Evolutionary conservation across 2,797 vertebrate genomes (phyloP).

Genomic region (Apogon talboti): DNA sequence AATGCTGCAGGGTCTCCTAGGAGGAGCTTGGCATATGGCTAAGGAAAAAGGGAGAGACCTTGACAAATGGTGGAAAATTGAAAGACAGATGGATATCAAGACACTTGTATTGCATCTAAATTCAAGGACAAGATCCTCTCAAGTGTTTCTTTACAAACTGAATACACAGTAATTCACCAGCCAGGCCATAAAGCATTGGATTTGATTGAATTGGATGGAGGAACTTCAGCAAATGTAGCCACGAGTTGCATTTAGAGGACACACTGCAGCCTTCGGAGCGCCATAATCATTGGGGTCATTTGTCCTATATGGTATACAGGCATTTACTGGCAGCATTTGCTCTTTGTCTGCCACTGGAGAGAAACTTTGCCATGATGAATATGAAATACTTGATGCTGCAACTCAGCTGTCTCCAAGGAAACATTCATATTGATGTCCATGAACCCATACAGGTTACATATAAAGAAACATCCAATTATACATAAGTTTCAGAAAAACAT

Average conservation of each 20-base stretch:
- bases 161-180: neutral
- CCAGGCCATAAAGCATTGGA: too few species aligned
- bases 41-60: neutral
- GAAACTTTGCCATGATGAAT: constrained; percentile 11
- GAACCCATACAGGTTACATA: too few species aligned
- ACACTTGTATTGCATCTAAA: neutral
- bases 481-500: too few species aligned
- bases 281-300: too few species aligned
- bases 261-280: neutral
- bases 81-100: constrained; percentile 12
- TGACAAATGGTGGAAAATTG: neutral
- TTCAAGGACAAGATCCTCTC: neutral
- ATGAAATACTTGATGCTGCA: constrained; percentile 6
- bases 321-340: neutral
- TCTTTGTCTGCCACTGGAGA: neutral
- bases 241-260: neutral
- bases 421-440: too few species aligned
- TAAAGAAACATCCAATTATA: too few species aligned
- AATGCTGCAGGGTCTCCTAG: constrained; percentile 12
- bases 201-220: too few species aligned
- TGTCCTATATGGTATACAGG: neutral
- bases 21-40: neutral
- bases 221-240: neutral
- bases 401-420: neutral
- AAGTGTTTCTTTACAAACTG: neutral